These are phyloP conservation scores for Montipora capitata DNA, from an alignment of 92 coral and sea anemone species.

Conservation along the genomic window DNA sequence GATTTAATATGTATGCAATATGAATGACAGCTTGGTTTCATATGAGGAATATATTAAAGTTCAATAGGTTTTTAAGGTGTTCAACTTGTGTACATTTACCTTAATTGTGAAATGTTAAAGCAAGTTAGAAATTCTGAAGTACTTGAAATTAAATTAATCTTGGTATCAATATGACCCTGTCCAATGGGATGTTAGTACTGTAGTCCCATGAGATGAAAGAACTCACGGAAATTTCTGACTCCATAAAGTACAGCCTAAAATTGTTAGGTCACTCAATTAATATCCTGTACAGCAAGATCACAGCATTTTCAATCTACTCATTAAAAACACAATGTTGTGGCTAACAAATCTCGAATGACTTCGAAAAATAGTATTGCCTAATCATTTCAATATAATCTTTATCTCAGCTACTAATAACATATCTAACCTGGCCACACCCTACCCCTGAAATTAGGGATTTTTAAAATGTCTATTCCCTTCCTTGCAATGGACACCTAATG, in stretches of 20 bases:
- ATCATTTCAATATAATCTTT: background rate
- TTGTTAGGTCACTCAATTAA: background rate
- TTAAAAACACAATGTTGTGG: too few species aligned
- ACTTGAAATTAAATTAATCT: constrained; percentile 14
- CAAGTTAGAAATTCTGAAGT: background rate
- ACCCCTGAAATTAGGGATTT: too few species aligned
- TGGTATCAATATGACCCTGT: constrained; percentile 3
- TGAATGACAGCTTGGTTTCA: background rate
- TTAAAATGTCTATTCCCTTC: background rate
- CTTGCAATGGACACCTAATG: background rate
- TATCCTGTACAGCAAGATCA: background rate
- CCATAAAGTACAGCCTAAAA: background rate
- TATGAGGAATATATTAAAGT: background rate
- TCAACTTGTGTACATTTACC: constrained; percentile 7
- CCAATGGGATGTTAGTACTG: background rate
- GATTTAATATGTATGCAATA: background rate
- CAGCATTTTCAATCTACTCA: background rate
- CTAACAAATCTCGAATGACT: too few species aligned
- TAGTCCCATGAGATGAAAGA: constrained; percentile 5
- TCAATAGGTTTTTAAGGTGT: background rate
- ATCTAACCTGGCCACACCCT: too few species aligned
- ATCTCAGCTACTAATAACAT: background rate
- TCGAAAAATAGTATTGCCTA: background rate
- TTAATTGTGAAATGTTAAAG: background rate
- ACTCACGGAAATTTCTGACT: background rate